Base-by-base conservation (phyloP, 2,113 vertebrate genomes). In the Myanophis thanlyinensis region DNA sequence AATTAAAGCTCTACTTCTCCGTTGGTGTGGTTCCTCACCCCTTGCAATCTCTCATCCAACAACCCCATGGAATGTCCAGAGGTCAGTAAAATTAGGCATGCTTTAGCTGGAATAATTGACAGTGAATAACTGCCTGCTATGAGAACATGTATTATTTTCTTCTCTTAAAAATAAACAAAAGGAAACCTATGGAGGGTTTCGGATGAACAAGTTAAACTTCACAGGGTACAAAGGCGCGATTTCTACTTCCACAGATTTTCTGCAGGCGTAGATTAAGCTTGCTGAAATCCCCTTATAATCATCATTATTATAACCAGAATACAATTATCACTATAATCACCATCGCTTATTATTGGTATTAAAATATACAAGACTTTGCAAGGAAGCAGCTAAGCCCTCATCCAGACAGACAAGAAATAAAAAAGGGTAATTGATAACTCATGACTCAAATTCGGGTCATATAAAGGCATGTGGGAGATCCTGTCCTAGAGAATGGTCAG, bases 1-100 rank as follows among this genome's bases (percentile, higher is more conserved):
- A 93, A 95, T 96, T 95, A 96, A 93, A 94, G 5, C 67, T 93
- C 90, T 92, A 93, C 90, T 18, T 96, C 52, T 91, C 22, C 3
- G 80, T 94, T 51, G 0, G 0, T 84, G 93, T 2, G 92, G 73
- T 30, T 89, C 35, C 93, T 35, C 53, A 92, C 85, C 80, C 8
- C 91, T 23, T 13, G 88, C 11, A 0, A n/a, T 53, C 3, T 93
- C 93, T 89, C 87, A 59, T 89, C 96, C 95, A 95, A 92, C 92
- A 46, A 40, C 59, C 84, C 15, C 88, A 51, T 87, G 93, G 95
- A 92, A 91, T 85, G 51, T 15, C 80, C 92, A 90, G 15, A 89
- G 87, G 91, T 97, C 95, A 95, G 91, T 94, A 90, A 93, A 95
- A n/a, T 87, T 90, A 92, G 46, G 53, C 88, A 9, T 73, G 47